phyloP scores from a whole-genome alignment of 1,140 invertebrate genomes.

The Idris sp. region DNA sequence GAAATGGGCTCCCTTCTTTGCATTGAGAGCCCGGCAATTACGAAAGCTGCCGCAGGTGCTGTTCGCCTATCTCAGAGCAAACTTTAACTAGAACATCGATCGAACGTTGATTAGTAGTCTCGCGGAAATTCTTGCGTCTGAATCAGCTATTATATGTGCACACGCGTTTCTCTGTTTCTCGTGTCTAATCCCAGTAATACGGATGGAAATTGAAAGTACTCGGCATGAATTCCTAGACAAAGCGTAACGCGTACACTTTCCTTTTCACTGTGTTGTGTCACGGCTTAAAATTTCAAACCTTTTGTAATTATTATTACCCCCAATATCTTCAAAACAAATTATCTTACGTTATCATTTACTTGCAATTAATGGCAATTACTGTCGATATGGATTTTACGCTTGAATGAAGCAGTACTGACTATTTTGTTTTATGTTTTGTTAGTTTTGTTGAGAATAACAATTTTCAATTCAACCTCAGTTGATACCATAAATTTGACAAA shows the following conservation, averaged over 20 bases:
- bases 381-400: too few relatives aligned
- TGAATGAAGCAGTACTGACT: too few relatives aligned
- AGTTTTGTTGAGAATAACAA: too few relatives aligned
- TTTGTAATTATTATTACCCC: conserved; percentile 27
- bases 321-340: conserved; percentile 9
- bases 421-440: too few relatives aligned
- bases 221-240: conserved; percentile 27
- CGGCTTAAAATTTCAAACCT: conserved; percentile 13
- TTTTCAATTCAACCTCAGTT: too few relatives aligned
- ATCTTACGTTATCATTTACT: conserved; percentile 12
- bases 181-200: conserved; percentile 18
- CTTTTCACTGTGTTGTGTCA: conserved; percentile 51
- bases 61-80: conserved; percentile 46
- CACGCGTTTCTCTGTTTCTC: conserved; percentile 15
- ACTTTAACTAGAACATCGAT: conserved; percentile 69
- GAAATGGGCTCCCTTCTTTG: conserved; percentile 18
- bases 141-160: conserved; percentile 25
- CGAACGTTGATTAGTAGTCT: conserved; percentile 67
- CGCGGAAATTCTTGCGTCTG: conserved; percentile 41
- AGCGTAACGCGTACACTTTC: conserved; percentile 38
- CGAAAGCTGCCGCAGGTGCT: conserved; percentile 40
- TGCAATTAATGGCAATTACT: conserved; percentile 27
- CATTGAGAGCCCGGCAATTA: conserved; percentile 64
- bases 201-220: conserved; percentile 41
- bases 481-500: background rate